Percentiles rank a stretch among this genome's conserved stretches.
These are phyloP conservation scores for Masnerella sp. DNA, from an alignment of 2,888 invertebrate species.

Conservation along the genomic window DNA sequence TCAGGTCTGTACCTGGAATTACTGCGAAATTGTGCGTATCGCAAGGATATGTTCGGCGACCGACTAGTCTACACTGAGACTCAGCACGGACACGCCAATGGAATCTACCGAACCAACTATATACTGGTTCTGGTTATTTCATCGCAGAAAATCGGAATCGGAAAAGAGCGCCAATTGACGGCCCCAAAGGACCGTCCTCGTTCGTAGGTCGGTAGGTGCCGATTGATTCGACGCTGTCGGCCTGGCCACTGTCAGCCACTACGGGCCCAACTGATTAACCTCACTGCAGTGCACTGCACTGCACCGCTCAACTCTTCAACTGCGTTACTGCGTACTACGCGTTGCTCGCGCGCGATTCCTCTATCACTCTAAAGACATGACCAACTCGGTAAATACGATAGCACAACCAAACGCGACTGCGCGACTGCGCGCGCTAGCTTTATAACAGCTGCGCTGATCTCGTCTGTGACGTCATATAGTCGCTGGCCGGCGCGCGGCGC, in stretches of 20 bases:
- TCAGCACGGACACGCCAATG: conserved; percentile 75
- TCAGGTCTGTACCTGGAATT: neutral
- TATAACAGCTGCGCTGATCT: conserved; percentile 41
- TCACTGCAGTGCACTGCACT: conserved; percentile 18
- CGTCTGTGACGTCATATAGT: no score
- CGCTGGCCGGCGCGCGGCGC: no score
- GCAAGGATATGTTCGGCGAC: conserved; percentile 70
- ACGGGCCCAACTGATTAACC: conserved; percentile 33
- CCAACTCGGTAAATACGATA: conserved; percentile 35
- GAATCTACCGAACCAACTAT: conserved; percentile 67
- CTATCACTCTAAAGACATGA: no score
- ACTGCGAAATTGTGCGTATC: conserved; percentile 8
- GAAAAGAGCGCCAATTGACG: conserved; percentile 43
- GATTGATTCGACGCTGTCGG: no score
- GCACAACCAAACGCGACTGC: conserved; percentile 35
- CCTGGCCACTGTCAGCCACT: conserved; percentile 23
- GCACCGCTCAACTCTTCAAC: neutral
- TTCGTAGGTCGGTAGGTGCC: no score
- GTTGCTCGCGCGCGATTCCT: no score
- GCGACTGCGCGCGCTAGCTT: conserved; percentile 33
- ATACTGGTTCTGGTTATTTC: conserved; percentile 66
- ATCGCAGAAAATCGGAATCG: conserved; percentile 51
- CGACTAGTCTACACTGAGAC: conserved; percentile 78
- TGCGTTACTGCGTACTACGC: no score
- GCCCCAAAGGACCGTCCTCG: no score